These are phyloP conservation scores for Tiliqua scincoides DNA, from an alignment of 2,113 vertebrate genomes.

Conservation along the genomic window DNA sequence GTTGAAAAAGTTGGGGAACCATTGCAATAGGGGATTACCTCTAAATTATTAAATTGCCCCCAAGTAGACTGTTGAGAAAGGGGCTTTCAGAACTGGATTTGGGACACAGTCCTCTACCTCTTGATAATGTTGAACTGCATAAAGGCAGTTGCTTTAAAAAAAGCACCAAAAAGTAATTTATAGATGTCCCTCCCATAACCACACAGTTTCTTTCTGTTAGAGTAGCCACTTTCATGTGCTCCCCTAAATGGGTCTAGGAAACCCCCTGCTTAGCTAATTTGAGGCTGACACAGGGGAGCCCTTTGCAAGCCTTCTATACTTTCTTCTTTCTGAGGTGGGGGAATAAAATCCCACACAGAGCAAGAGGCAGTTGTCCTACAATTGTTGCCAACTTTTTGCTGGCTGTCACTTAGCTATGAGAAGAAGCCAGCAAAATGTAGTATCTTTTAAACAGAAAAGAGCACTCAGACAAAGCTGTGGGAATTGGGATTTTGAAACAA, in stretches of 20 bases:
- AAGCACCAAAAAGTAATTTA: too few species aligned
- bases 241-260: neutral
- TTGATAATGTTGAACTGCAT: neutral
- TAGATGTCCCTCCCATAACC: neutral
- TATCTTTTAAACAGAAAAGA: slow-evolving; percentile 35
- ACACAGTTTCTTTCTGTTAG: neutral
- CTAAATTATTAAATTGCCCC: neutral
- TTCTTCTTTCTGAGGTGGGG: neutral
- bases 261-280: neutral
- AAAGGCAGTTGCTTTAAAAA: neutral
- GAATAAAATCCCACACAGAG: neutral
- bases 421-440: slow-evolving; percentile 61
- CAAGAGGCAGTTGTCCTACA: slow-evolving; percentile 48
- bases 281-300: too few species aligned
- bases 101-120: neutral
- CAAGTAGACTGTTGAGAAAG: neutral
- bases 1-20: too few species aligned
- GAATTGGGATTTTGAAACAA: slow-evolving; percentile 53
- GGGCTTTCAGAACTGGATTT: neutral
- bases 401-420: slow-evolving; percentile 41
- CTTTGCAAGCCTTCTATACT: neutral
- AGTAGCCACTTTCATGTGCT: neutral
- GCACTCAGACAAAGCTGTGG: slow-evolving; percentile 48
- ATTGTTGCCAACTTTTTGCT: slow-evolving; percentile 55
- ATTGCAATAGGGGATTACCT: neutral